Evolutionary conservation across 2,113 vertebrate species (phyloP).

Genomic region (Amblyopsis rosae): DNA sequence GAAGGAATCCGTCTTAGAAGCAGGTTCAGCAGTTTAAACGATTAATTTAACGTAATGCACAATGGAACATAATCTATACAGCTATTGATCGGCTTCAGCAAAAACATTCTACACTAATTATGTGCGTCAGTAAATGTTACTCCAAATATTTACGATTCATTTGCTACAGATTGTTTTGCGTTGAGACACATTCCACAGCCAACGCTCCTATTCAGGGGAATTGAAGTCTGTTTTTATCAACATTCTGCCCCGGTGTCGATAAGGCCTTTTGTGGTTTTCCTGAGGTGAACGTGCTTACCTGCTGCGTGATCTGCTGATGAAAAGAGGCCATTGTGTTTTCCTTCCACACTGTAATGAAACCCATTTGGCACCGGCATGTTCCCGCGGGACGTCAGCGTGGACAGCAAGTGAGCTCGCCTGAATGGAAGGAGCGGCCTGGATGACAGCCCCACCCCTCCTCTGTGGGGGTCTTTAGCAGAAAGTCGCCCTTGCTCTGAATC

Average conservation of each 20-base stretch:
- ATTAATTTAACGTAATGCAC: conserved; percentile 2
- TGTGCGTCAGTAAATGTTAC: not conserved
- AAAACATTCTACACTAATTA: not conserved
- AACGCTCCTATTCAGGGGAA: too few species aligned
- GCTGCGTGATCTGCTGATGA: not conserved
- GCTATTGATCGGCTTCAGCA: not conserved
- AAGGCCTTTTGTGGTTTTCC: not conserved
- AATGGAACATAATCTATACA: not conserved
- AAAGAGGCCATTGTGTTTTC: conserved; percentile 19
- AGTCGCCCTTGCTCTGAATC: conserved; percentile 9
- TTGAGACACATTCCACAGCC: too few species aligned
- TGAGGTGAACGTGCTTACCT: not conserved
- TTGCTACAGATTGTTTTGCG: too few species aligned
- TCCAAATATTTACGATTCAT: too few species aligned
- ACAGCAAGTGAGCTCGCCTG: conserved; percentile 33
- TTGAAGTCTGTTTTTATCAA: not conserved
- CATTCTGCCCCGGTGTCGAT: not conserved
- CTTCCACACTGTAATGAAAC: conserved; percentile 29
- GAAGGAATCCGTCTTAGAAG: not conserved
- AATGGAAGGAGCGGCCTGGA: conserved; percentile 35
- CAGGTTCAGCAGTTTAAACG: not conserved
- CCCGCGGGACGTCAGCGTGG: conserved; percentile 21
- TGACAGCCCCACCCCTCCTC: conserved; percentile 40
- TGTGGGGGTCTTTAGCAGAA: conserved; percentile 23
- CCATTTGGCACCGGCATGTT: conserved; percentile 20